Base-by-base conservation (phyloP, 1,140 invertebrate genomes). In the Diorhabda carinulata region DNA sequence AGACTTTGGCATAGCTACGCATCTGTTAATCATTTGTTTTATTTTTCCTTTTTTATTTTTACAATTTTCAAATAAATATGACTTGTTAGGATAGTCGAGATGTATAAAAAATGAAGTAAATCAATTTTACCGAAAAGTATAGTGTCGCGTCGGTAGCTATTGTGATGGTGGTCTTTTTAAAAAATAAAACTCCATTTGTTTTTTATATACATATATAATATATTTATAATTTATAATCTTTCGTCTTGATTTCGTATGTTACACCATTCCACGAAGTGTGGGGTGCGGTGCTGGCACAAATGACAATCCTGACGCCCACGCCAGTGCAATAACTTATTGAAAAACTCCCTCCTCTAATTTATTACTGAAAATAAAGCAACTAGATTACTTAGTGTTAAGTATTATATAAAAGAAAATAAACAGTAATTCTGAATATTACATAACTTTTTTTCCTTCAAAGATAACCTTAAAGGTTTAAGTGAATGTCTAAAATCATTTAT, bases 221-320 rank as follows among this genome's bases (percentile, higher is more conserved):
- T 79, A 79, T 79, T 79, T 79, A 79, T 79, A 79, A 79, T 79
- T 79, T 79, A 79, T 79, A 77, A 73, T 72, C 74, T 76, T 75
- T 79, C 74, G 74, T 79, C 77, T 78, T 76, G 74, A 78, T 78
- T 78, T 79, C 77, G 76, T 78, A 75, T 79, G 78, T 79, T 75
- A 72, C 69, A 61, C 77, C 77, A 78, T 79, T 78, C 78, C 77
- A 77, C 77, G 68, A 72, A 67, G 57, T 77, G 78, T 77, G 74
- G 78, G 77, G 76, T 78, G 75, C 75, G 74, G 68, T 68, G 68
- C 70, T 71, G 68, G 68, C 70, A 58, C 61, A 61, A 65, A 69
- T 73, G 78, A 78, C 76, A 79, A 79, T 79, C 78, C 74, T 75
- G 65, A 74, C 6, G 47, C 74, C 76, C 72, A 74, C 70, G 78